Evolutionary conservation across 2,888 invertebrate species (phyloP).

Genomic region (Papilio demoleus): DNA sequence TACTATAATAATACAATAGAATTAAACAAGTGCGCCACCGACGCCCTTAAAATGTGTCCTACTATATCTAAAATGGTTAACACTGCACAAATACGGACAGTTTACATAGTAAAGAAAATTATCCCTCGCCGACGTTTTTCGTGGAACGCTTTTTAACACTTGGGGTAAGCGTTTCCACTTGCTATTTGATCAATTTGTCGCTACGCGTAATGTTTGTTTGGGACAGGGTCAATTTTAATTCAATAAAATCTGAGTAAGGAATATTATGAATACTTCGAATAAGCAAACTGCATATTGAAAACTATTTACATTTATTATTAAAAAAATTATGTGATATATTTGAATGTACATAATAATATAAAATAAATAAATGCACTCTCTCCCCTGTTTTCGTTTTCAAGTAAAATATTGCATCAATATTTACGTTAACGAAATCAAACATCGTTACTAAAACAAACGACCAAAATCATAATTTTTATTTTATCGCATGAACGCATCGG

Average conservation of each 20-base stretch:
- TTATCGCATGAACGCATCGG: conserved; percentile 8
- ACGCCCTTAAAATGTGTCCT: background rate
- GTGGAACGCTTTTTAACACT: background rate
- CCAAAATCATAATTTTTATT: conserved; percentile 19
- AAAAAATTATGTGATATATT: too few relatives aligned
- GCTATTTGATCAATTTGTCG: conserved; percentile 21
- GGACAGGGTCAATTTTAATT: background rate
- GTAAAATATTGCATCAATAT: background rate
- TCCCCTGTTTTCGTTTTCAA: background rate
- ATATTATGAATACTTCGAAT: background rate
- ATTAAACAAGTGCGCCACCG: background rate
- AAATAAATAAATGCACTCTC: background rate
- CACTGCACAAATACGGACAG: background rate
- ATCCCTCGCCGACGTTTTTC: background rate
- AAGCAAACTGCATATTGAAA: background rate
- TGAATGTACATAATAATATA: background rate
- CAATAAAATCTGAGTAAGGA: conserved; percentile 7
- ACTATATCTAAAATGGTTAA: background rate
- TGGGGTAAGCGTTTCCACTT: background rate
- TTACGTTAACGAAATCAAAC: conserved; percentile 6
- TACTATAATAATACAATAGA: too few relatives aligned
- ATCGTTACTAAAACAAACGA: conserved; percentile 16
- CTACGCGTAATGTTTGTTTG: conserved; percentile 5
- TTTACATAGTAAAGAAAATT: background rate
- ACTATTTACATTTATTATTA: background rate